Conservation (phyloP, 2,113 vertebrate genomes). For the Callocephalon fimbriatum region DNA sequence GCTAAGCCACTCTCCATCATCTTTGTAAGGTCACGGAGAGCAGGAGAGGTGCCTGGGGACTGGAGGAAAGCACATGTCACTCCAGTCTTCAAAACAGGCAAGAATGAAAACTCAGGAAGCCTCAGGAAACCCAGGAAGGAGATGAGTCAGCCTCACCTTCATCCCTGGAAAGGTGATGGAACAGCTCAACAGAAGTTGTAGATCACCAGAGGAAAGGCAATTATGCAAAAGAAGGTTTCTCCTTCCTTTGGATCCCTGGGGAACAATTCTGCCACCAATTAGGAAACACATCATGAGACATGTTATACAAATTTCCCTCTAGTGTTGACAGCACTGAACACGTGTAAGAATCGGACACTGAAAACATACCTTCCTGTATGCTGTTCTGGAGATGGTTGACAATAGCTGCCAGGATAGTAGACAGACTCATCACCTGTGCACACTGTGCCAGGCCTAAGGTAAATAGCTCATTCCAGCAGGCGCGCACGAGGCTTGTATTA, state of each 20-base stretch:
- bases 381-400: conserved; percentile 97
- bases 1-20: not conserved
- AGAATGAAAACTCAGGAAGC: not conserved
- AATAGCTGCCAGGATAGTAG: conserved; percentile 95
- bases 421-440: conserved; percentile 96
- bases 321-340: not conserved
- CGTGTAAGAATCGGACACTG: fast-evolving
- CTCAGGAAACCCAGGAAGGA: not conserved
- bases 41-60: not conserved
- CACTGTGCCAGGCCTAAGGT: conserved; percentile 97
- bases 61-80: not conserved
- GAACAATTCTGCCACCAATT: not conserved
- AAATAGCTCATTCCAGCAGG: conserved; percentile 98
- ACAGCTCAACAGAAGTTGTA: not conserved
- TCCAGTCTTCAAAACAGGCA: not conserved
- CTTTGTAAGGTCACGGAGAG: not conserved
- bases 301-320: not conserved
- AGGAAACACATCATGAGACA: not conserved
- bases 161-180: not conserved
- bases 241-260: not conserved
- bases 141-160: not conserved
- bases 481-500: conserved; percentile 93
- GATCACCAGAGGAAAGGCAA: not conserved
- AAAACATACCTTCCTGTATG: conserved; percentile 91
- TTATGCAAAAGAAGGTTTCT: not conserved